phyloP scores from a whole-genome alignment of 2,888 invertebrate genomes.

The Heliothis peltigera region DNA sequence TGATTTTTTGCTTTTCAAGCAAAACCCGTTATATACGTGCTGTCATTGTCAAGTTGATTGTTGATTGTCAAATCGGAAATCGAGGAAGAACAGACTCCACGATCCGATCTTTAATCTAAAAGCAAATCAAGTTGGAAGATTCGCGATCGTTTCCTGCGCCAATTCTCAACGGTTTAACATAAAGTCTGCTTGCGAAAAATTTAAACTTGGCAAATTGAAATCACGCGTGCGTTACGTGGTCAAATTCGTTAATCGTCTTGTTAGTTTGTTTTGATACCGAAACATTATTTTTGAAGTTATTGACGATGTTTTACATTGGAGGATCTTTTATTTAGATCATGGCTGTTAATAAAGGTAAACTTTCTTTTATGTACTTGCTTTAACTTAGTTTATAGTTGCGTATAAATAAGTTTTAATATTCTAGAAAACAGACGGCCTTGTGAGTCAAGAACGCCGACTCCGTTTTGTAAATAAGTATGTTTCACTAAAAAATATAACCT shows the following conservation, averaged over 20 bases:
- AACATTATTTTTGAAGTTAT: conserved; percentile 46
- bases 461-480: conserved; percentile 39
- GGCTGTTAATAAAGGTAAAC: conserved; percentile 70
- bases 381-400: not conserved
- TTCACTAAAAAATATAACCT: conserved; percentile 37
- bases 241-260: conserved; percentile 4
- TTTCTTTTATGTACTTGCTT: conserved; percentile 42
- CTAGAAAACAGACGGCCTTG: conserved; percentile 19
- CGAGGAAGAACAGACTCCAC: conserved; percentile 7
- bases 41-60: conserved; percentile 4
- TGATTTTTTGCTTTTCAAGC: not conserved
- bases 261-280: conserved; percentile 41
- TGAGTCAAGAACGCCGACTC: conserved; percentile 37
- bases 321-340: conserved; percentile 63
- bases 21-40: not conserved
- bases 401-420: conserved; percentile 7
- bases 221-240: conserved; percentile 17
- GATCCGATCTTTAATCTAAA: conserved; percentile 22
- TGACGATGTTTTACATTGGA: conserved; percentile 60
- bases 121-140: conserved; percentile 47
- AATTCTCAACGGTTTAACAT: conserved; percentile 32
- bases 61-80: conserved; percentile 41
- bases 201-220: conserved; percentile 11
- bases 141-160: conserved; percentile 32
- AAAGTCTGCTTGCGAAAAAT: conserved; percentile 6